Evolutionary conservation across 2,113 vertebrate species (phyloP), one percentile per base, ranked within the genome.

Genomic region (Amblyornis subalaris): DNA sequence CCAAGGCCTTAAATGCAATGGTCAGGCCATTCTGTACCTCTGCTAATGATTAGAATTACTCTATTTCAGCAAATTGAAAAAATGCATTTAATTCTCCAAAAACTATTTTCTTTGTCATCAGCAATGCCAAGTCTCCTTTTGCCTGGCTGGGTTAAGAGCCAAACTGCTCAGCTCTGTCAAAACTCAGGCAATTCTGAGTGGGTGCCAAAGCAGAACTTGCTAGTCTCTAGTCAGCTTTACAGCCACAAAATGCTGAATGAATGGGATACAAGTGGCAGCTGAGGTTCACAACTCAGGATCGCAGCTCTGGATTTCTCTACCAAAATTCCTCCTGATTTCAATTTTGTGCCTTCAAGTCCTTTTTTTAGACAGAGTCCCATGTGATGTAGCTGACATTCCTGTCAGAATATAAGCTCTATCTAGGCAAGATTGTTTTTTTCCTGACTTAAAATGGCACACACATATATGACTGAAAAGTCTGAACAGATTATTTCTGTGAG

Each of bases 101-200:
- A 90, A 13, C 33, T 90, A 11, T 85, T 91, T 95, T 87, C 50
- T 92, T 94, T 94, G 94, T 93, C 83, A 89, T 84, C 80, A 81
- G 82, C 78, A 77, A 92, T 88, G 85, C 83, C 84, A 94, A 94
- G 54, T 60, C 93, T 96, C 91, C 81, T 88, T 87, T 95, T 94
- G 91, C 89, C 77, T 95, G 85, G 10, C 64, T 93, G 89, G 91
- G 81, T 96, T 94, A 96, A 91, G 78, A 96, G 96, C 95, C 96
- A 96, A 96, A 80, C 58, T 76, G 71, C 88, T 94, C 95, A 96
- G 58, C 88, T 95, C 90, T 96, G 96, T 96, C 93, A 96, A 93
- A 96, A 94, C 85, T 87, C 53, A 93, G 70, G 81, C 93, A 95
- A 82, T 85, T 91, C 85, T 88, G 85, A 88, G 85, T 65, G 58